Conservation (phyloP, 2,113 vertebrate species). For the Gymnocephalus cernua region DNA sequence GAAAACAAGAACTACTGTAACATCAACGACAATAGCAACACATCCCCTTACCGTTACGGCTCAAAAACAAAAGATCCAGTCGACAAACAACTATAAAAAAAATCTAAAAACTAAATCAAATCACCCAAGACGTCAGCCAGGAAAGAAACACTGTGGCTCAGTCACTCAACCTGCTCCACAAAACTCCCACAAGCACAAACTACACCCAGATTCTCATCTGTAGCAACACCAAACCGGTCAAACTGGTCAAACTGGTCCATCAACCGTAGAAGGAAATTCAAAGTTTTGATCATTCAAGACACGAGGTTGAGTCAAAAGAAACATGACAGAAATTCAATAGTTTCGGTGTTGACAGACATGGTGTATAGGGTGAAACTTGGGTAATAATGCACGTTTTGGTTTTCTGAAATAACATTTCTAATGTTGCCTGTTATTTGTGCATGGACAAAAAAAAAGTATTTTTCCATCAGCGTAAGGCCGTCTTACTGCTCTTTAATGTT, state of each 20-base stretch:
- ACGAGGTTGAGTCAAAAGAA: not conserved
- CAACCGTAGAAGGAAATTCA: slow-evolving; percentile 23
- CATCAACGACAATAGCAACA: slow-evolving; percentile 7
- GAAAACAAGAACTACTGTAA: not conserved
- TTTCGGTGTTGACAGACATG: slow-evolving; percentile 13
- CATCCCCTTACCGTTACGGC: slow-evolving; percentile 70
- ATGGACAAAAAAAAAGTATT: not conserved
- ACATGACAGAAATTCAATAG: not conserved
- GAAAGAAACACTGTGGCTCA: slow-evolving; percentile 22
- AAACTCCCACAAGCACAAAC: slow-evolving; percentile 55
- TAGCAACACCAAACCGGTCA: slow-evolving; percentile 62
- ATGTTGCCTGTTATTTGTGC: not conserved
- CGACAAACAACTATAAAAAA: slow-evolving; percentile 12
- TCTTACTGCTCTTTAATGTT: too few species aligned
- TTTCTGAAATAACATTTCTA: slow-evolving; percentile 2
- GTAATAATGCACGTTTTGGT: not conserved
- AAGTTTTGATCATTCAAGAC: slow-evolving; percentile 42
- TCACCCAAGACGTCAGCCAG: not conserved
- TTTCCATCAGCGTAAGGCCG: too few species aligned
- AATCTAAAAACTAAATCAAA: not conserved
- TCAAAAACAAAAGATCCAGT: slow-evolving; percentile 10
- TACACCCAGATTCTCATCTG: slow-evolving; percentile 64
- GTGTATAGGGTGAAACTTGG: not conserved
- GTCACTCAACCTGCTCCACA: slow-evolving; percentile 76
- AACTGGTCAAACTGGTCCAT: slow-evolving; percentile 67